phyloP scores from a whole-genome alignment of 2,888 invertebrate genomes.

The Hirudinaria manillensis region DNA sequence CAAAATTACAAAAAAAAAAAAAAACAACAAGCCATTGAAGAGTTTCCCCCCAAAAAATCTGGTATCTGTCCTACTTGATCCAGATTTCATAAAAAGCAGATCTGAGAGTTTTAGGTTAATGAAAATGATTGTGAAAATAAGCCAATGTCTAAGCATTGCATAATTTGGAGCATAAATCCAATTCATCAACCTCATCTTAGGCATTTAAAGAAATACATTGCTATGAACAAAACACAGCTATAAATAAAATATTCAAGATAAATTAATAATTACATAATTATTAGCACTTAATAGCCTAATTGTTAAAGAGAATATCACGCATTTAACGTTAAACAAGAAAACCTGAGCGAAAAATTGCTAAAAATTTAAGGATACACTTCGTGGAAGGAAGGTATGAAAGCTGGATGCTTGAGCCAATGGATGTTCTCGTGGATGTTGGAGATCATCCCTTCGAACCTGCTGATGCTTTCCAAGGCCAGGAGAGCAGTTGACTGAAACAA shows the following conservation, averaged over 20 bases:
- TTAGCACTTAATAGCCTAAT: no score
- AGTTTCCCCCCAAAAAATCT: no score
- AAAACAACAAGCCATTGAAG: no score
- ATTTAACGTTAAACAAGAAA: not conserved
- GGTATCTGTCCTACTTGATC: not conserved
- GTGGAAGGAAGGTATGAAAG: slow-evolving; percentile 40
- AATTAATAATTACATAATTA: no score
- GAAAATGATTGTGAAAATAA: no score
- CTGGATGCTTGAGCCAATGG: slow-evolving; percentile 35
- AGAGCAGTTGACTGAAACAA: slow-evolving; percentile 38
- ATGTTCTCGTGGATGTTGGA: slow-evolving; percentile 31
- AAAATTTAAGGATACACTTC: slow-evolving; percentile 40
- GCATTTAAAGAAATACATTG: not conserved
- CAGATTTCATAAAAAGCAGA: slow-evolving; percentile 27
- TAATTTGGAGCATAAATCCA: not conserved
- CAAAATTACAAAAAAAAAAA: no score
- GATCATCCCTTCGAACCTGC: slow-evolving; percentile 39
- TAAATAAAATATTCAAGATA: not conserved
- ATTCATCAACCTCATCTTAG: not conserved
- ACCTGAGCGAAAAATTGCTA: not conserved
- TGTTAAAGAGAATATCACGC: no score
- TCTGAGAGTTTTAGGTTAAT: slow-evolving; percentile 1
- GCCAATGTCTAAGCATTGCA: no score
- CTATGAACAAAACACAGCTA: not conserved
- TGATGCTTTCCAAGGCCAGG: slow-evolving; percentile 34